Base-by-base conservation (phyloP, 2,888 invertebrate genomes). In the Acleris holmiana region DNA sequence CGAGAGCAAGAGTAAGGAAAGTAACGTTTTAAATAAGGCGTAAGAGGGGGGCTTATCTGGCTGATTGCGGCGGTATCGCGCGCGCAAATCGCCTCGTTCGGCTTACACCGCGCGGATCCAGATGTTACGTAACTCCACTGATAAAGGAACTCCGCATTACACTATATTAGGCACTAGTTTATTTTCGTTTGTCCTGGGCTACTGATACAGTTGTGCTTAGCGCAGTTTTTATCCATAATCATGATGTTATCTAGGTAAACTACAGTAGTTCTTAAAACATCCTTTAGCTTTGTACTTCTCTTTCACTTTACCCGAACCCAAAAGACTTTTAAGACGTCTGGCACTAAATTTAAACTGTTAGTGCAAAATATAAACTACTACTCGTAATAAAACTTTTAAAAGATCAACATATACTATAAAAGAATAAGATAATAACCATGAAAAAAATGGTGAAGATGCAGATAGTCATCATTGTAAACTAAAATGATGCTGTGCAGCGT, bases 11-110 rank as follows among this genome's bases (percentile, higher is more conserved):
- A 53, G 58, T 48, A 53, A 64, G 57, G 57, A 56, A 60, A 61
- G 82, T 79, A 84, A 81, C 78, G 79, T 78, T 85, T 85, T 80
- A 83, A 83, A 81, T 78, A 76, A 79, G 71, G 71, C 61, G 68
- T 61, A 65, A 69, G 65, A 66, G 70, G 71, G 73, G 71, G 71
- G 76, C 82, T 84, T 86, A 86, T 86, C 84, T 82, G 72, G 74
- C 76, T 82, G 80, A 79, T 80, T 83, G 82, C 78, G 82, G 84
- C 74, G 78, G 78, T 76, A 77, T 76, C 78, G 73, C 71, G 63
- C 72, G 53, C 63, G 74, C 67, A 69, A 75, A 73, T 72, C 74
- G 69, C 74, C 76, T 73, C 73, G 69, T 69, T 73, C 68, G 73
- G 74, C 73, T 83, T 80, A 79, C 79, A 79, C 71, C 70, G 67